phyloP scores from a whole-genome alignment of 2,113 vertebrate genomes.

The Albula glossodonta region DNA sequence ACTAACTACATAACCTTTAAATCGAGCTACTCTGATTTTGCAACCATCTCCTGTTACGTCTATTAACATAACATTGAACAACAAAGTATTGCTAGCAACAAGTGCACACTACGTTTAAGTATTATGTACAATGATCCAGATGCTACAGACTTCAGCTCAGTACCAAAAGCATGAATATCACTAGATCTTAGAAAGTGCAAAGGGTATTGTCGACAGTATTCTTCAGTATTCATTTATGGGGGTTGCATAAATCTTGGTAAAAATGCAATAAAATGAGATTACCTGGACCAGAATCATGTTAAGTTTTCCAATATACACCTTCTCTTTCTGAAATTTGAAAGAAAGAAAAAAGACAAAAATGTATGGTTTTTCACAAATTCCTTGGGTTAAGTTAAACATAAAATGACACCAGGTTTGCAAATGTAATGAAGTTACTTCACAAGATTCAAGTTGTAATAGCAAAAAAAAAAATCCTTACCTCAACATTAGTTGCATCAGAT shows the following conservation, averaged over 20 bases:
- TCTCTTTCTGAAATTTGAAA: conserved; percentile 80
- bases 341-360: background rate
- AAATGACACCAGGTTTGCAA: background rate
- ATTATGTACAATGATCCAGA: too few relatives aligned
- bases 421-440: background rate
- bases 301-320: conserved; percentile 93
- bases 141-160: too few relatives aligned
- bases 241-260: background rate
- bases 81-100: too few relatives aligned
- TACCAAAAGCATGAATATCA: background rate
- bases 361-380: background rate
- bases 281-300: conserved; percentile 99
- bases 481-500: conserved; percentile 86
- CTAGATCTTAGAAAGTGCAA: background rate
- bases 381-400: too few relatives aligned
- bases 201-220: background rate
- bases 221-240: conserved; percentile 44
- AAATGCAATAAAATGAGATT: conserved; percentile 32
- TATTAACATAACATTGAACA: too few relatives aligned
- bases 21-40: too few relatives aligned
- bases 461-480: conserved; percentile 71
- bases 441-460: background rate
- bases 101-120: too few relatives aligned
- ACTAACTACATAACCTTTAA: too few relatives aligned
- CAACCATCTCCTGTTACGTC: too few relatives aligned